Evolutionary conservation across 2,888 invertebrate species (phyloP).

Genomic region (Ernsta delagoae): DNA sequence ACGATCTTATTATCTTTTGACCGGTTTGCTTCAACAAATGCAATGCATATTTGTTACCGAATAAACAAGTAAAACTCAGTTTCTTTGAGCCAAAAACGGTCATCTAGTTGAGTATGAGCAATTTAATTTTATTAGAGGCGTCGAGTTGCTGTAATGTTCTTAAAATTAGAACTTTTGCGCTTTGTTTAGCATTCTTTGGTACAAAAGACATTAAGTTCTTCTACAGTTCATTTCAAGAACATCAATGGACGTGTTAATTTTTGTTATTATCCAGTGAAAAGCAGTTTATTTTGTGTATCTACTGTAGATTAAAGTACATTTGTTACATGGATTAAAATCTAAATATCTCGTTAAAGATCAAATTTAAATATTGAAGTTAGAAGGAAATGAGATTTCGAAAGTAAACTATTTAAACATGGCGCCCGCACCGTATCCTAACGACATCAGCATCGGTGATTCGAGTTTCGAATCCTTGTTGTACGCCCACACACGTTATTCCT

Average conservation of each 20-base stretch:
- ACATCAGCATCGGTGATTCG: conserved; percentile 26
- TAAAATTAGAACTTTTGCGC: too few relatives aligned
- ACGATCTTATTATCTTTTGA: conserved; percentile 52
- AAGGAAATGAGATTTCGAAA: conserved; percentile 12
- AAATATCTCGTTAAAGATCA: not conserved
- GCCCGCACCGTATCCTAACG: conserved; percentile 8
- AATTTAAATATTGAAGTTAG: not conserved
- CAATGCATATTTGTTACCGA: conserved; percentile 27
- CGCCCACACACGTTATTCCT: conserved; percentile 46
- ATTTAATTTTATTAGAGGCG: not conserved
- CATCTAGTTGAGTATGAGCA: not conserved
- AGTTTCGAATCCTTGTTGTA: conserved; percentile 40
- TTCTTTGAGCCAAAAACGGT: not conserved
- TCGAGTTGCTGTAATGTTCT: not conserved
- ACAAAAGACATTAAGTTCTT: too few relatives aligned
- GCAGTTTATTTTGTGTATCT: too few relatives aligned
- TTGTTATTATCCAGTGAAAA: too few relatives aligned
- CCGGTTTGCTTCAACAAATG: conserved; percentile 48
- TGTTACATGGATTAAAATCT: too few relatives aligned
- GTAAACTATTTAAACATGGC: conserved; percentile 19
- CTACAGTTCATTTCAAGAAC: too few relatives aligned
- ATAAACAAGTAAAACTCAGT: conserved; percentile 35
- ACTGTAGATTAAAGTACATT: not conserved
- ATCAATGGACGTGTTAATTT: too few relatives aligned
- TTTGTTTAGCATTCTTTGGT: too few relatives aligned